These are phyloP conservation scores for Nansenia antarctica DNA, from an alignment of 2,113 vertebrate species.

Conservation along the genomic window DNA sequence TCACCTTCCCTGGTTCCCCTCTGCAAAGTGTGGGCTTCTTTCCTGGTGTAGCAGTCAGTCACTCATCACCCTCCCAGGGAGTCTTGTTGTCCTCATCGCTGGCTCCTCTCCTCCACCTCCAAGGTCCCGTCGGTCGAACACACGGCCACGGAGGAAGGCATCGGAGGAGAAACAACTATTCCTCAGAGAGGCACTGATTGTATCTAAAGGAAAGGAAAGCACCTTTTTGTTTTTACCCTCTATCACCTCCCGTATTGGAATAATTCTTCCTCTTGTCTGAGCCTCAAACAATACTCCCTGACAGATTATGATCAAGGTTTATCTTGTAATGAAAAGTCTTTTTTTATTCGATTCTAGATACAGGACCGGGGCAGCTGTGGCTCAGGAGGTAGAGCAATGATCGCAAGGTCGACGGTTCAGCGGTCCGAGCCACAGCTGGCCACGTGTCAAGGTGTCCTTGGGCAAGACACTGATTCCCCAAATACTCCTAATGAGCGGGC, in stretches of 20 bases:
- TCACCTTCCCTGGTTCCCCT: too few relatives aligned
- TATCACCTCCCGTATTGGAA: slow-evolving; percentile 37
- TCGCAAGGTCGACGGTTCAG: too few relatives aligned
- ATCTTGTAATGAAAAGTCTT: too few relatives aligned
- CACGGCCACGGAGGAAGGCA: slow-evolving; percentile 51
- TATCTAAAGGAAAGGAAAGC: slow-evolving; percentile 48
- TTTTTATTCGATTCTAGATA: too few relatives aligned
- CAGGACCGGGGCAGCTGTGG: too few relatives aligned
- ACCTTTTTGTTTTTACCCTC: slow-evolving; percentile 48
- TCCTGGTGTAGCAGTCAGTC: slow-evolving; percentile 21
- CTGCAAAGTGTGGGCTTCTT: slow-evolving; percentile 47
- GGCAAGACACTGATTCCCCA: too few relatives aligned
- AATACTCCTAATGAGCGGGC: too few relatives aligned
- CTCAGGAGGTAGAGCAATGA: too few relatives aligned
- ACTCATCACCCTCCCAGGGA: slow-evolving; percentile 38
- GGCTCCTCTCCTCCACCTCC: slow-evolving; percentile 49
- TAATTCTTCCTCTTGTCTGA: slow-evolving; percentile 30
- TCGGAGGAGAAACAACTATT: slow-evolving; percentile 61
- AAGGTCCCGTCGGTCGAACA: slow-evolving; percentile 64
- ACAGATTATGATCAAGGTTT: too few relatives aligned
- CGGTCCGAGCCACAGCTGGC: too few relatives aligned
- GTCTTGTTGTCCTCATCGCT: slow-evolving; percentile 67
- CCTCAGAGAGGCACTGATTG: slow-evolving; percentile 63
- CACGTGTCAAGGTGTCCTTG: too few relatives aligned
- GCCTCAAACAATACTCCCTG: slow-evolving; percentile 35